A percentile compares a stretch with the other conserved stretches of the same genome.
These are phyloP conservation scores for Drosophila prosaltans DNA, from an alignment of 1,140 invertebrate species.

Conservation along the genomic window DNA sequence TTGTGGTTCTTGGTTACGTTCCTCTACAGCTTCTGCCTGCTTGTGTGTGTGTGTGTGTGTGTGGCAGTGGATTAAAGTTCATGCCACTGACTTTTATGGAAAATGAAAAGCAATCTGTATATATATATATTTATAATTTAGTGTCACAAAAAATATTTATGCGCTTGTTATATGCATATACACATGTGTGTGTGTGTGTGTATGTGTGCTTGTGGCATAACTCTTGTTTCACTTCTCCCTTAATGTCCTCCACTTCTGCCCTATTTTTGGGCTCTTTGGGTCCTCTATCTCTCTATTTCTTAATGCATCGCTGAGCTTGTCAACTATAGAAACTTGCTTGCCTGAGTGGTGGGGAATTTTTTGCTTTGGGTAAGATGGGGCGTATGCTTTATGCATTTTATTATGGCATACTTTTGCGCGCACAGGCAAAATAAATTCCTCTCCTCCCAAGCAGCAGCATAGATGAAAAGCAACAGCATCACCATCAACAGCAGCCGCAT, in stretches of 20 bases:
- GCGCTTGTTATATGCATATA: constrained; percentile 29
- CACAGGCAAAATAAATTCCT: constrained; percentile 61
- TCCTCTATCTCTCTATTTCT: not conserved
- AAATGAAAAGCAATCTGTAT: not conserved
- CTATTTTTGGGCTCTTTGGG: not conserved
- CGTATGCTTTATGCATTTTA: constrained; percentile 75
- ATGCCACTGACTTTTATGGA: constrained; percentile 32
- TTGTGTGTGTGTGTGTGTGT: constrained; percentile 45
- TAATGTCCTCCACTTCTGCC: not conserved
- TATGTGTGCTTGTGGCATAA: constrained; percentile 16
- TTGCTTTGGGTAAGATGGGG: constrained; percentile 40
- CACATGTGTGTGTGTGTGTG: constrained; percentile 6
- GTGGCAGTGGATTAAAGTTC: constrained; percentile 19
- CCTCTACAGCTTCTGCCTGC: constrained; percentile 42
- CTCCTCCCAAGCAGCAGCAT: too few relatives aligned
- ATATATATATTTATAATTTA: constrained; percentile 36
- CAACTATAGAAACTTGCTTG: constrained; percentile 42
- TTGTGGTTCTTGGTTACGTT: constrained; percentile 22
- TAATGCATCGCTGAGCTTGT: constrained; percentile 45
- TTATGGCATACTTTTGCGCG: constrained; percentile 71
- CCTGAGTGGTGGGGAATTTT: not conserved
- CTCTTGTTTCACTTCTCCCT: constrained; percentile 23
- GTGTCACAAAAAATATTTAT: constrained; percentile 43
- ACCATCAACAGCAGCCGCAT: not conserved
- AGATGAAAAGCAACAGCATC: not conserved